These are phyloP conservation scores for Cassiopea xamachana DNA, from an alignment of 30 jellyfish, hydroid and myxozoan species.

Conservation along the genomic window DNA sequence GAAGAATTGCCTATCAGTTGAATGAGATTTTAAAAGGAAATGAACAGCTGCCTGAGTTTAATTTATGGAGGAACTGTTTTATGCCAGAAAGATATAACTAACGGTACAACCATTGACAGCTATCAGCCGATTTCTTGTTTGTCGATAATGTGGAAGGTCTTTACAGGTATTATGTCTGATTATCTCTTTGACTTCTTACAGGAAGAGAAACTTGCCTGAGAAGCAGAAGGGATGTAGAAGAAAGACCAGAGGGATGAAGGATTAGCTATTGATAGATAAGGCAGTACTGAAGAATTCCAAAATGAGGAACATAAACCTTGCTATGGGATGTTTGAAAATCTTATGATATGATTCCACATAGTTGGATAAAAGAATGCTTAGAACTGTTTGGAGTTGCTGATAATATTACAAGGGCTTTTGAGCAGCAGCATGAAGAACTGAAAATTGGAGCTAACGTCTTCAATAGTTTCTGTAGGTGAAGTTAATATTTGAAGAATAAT, in stretches of 20 bases:
- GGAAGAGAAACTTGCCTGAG: neutral
- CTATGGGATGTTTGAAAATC: constrained; percentile 49
- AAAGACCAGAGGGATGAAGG: constrained; percentile 28
- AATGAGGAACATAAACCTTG: constrained; percentile 24
- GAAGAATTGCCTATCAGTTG: constrained; percentile 14
- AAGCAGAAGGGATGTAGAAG: constrained; percentile 27
- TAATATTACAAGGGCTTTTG: neutral
- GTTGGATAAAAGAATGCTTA: constrained; percentile 27
- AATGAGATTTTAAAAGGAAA: neutral
- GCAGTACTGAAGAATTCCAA: constrained; percentile 16
- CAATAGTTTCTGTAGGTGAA: constrained; percentile 2
- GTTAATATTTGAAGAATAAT: constrained; percentile 33
- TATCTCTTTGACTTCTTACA: constrained; percentile 3
- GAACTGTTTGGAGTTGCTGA: constrained; percentile 27
- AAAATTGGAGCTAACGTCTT: constrained; percentile 1
- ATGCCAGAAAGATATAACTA: constrained; percentile 14
- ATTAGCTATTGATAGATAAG: constrained; percentile 21
- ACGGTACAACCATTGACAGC: constrained; percentile 2
- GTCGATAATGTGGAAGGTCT: constrained; percentile 5
- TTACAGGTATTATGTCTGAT: constrained; percentile 15
- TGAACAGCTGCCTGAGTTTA: neutral
- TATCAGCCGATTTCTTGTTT: constrained; percentile 17
- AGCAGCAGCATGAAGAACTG: constrained; percentile 6
- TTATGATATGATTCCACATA: constrained; percentile 32
- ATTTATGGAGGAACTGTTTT: constrained; percentile 1